phyloP scores from a whole-genome alignment of 1,140 invertebrate genomes.

The Dryas iulia region DNA sequence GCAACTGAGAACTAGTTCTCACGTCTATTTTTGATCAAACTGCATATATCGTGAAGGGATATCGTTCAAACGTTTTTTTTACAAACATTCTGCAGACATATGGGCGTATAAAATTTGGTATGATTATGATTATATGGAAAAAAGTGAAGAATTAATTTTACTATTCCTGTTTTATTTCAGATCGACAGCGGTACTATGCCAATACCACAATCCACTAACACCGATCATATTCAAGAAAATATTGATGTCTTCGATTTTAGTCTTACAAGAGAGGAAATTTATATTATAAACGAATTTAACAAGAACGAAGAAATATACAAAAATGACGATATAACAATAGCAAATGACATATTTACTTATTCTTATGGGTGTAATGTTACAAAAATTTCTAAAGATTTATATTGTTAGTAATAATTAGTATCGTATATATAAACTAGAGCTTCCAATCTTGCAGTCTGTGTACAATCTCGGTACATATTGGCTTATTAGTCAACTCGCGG shows the following conservation, averaged over 20 bases:
- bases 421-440: too few relatives aligned
- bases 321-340: not conserved
- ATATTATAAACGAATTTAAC: constrained; percentile 81
- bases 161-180: constrained; percentile 51
- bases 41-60: too few relatives aligned
- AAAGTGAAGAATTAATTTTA: too few relatives aligned
- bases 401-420: not conserved
- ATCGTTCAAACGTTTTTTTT: too few relatives aligned
- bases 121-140: too few relatives aligned
- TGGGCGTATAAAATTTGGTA: too few relatives aligned
- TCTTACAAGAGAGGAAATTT: constrained; percentile 83
- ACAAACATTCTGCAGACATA: too few relatives aligned
- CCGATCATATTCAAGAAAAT: constrained; percentile 84
- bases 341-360: not conserved
- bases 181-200: constrained; percentile 81
- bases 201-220: constrained; percentile 88
- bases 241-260: constrained; percentile 86
- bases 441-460: too few relatives aligned
- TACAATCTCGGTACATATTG: too few relatives aligned
- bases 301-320: constrained; percentile 48
- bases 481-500: too few relatives aligned
- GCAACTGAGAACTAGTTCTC: too few relatives aligned
- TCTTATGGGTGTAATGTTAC: not conserved
- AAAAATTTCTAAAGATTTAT: not conserved
- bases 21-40: too few relatives aligned